phyloP scores from a whole-genome alignment of 2,797 vertebrate species.

The Neopelma chrysocephalum region DNA sequence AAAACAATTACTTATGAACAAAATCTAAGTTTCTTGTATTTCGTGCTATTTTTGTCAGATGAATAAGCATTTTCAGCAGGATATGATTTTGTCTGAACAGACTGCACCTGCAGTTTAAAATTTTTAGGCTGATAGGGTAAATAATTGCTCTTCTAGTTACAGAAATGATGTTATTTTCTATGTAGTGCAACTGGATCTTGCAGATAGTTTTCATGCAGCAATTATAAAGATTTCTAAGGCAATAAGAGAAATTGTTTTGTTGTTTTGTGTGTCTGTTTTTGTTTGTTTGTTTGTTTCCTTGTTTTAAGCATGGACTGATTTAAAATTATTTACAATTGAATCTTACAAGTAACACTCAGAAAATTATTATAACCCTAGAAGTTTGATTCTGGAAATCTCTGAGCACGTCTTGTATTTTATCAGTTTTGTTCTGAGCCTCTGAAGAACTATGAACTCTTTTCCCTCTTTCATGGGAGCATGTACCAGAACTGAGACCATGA shows the following conservation, averaged over 20 bases:
- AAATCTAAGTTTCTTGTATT: background rate
- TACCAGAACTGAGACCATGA: background rate
- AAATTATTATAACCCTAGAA: background rate
- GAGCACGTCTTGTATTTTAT: background rate
- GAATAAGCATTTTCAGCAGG: background rate
- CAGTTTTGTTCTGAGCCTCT: background rate
- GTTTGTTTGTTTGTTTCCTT: background rate
- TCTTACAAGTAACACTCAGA: background rate
- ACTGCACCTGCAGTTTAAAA: background rate
- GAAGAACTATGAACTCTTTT: background rate
- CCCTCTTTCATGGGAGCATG: background rate
- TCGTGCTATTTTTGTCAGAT: background rate
- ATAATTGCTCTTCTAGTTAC: background rate
- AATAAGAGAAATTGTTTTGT: background rate
- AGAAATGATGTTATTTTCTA: background rate
- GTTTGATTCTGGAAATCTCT: background rate
- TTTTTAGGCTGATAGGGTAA: background rate
- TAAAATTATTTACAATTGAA: background rate
- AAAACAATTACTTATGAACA: background rate
- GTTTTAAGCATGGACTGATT: background rate
- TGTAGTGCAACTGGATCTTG: background rate
- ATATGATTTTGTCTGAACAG: background rate
- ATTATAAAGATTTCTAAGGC: background rate
- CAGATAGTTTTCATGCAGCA: background rate
- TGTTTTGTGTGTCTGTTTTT: background rate